Conservation (phyloP, 2,797 vertebrate species). For the Falco columbarius region DNA sequence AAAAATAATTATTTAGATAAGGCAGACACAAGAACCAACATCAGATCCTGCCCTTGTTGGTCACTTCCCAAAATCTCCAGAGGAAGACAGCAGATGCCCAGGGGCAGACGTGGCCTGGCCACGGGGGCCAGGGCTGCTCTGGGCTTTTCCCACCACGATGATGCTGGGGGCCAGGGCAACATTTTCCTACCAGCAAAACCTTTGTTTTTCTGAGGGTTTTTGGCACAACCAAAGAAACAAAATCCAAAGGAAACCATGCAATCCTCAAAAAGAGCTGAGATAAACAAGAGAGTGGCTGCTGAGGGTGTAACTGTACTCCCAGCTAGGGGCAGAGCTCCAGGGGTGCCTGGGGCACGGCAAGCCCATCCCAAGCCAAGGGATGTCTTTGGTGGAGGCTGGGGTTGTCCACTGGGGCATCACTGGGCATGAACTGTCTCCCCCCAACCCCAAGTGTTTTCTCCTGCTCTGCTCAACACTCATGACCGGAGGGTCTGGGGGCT, state of each 20-base stretch:
- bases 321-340: neutral
- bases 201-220: neutral
- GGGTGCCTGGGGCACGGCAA: neutral
- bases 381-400: neutral
- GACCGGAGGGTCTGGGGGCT: fast-evolving
- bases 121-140: neutral
- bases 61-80: neutral
- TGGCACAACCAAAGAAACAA: neutral
- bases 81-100: neutral
- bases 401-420: neutral
- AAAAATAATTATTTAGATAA: neutral
- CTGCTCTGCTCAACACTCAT: neutral
- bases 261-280: neutral
- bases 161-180: neutral
- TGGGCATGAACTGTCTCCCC: neutral
- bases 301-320: neutral
- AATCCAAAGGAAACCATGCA: fast-evolving
- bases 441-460: neutral
- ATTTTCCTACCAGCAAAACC: neutral
- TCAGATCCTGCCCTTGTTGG: neutral
- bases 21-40: neutral
- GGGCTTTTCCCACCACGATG: fast-evolving
- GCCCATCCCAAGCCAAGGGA: neutral
- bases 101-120: neutral
- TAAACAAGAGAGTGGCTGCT: neutral